Base-by-base conservation (phyloP, 2,113 vertebrate genomes). In the Ameiurus melas region DNA sequence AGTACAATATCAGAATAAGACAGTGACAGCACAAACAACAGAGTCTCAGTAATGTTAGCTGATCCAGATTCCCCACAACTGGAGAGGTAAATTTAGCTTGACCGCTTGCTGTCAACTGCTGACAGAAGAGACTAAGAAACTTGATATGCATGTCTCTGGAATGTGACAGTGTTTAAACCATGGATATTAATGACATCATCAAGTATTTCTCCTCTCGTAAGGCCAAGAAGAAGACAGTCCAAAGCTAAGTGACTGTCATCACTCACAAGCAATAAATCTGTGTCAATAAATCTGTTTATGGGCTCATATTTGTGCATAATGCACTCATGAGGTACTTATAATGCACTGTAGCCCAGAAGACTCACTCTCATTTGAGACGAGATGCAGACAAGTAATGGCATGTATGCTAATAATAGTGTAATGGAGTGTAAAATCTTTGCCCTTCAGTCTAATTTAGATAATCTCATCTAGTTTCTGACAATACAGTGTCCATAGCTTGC, bases 151-250 rank as follows among this genome's bases (percentile, higher is more conserved):
- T 27, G 4, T 77, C 22, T 27, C 20, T 47, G 43, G 43, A 75
- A 27, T 47, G 9, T 77, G 71, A 75, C 36, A 22, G 2, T 51
- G 75, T 51, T 16, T 2, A 51, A 53, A 12, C 1, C 5, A 77
- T 47, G 47, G 47, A 79, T 77, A 77, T 77, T 77, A 77, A 77
- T 51, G 22, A n/a, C 20, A 51, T 79, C 77, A 79, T 53, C 22
- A 79, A 79, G 5, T n/a, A 51, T 47, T n/a, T 53, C 20, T 27
- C 3, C 12, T 51, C 43, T n/a, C 0, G 1, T 80, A 80, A 80
- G 7, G 14, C n/a, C 14, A 55, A 30, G 51, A 36, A 80, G n/a
- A 27, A 5, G 16, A 57, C 13, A 1, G 4, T 75, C 36, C 19
- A 78, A 27, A 51, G 13, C 43, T 78, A 27, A 53, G 25, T 53